A percentile compares a stretch with the other conserved stretches of the same genome.
phyloP scores from a whole-genome alignment of 2,797 vertebrate species.

The Tokudaia muenninki region DNA sequence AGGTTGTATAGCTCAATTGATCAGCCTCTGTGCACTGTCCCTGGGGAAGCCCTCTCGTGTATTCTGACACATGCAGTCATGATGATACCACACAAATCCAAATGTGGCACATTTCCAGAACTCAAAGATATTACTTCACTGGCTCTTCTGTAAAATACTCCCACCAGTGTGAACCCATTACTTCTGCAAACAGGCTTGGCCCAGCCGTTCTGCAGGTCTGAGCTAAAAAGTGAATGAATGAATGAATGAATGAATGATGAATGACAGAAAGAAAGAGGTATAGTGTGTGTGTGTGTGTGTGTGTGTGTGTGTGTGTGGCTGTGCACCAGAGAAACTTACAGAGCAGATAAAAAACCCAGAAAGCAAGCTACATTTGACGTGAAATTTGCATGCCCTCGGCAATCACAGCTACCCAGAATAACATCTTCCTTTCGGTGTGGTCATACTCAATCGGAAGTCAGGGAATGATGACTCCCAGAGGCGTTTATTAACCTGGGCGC shows the following conservation, averaged over 20 bases:
- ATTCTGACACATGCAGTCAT: fast-evolving
- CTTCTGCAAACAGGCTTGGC: neutral
- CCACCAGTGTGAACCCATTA: neutral
- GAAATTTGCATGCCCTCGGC: neutral
- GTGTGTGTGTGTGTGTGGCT: neutral
- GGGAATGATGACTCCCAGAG: fast-evolving
- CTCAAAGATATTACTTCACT: neutral
- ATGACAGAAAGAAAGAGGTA: neutral
- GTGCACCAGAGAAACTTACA: fast-evolving
- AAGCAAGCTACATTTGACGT: neutral
- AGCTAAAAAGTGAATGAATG: neutral
- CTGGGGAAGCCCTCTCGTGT: neutral
- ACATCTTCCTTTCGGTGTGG: fast-evolving
- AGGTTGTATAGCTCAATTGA: neutral
- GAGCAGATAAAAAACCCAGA: neutral
- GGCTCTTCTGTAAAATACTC: neutral
- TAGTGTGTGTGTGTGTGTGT: neutral
- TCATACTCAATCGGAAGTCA: neutral
- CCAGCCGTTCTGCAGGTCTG: neutral
- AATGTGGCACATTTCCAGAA: neutral
- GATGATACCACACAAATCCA: no score
- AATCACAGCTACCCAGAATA: neutral
- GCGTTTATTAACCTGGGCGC: fast-evolving
- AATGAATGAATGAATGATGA: no score
- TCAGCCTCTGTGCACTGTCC: neutral